phyloP scores from a whole-genome alignment of 2,797 vertebrate genomes.

The Macrochelys suwanniensis region DNA sequence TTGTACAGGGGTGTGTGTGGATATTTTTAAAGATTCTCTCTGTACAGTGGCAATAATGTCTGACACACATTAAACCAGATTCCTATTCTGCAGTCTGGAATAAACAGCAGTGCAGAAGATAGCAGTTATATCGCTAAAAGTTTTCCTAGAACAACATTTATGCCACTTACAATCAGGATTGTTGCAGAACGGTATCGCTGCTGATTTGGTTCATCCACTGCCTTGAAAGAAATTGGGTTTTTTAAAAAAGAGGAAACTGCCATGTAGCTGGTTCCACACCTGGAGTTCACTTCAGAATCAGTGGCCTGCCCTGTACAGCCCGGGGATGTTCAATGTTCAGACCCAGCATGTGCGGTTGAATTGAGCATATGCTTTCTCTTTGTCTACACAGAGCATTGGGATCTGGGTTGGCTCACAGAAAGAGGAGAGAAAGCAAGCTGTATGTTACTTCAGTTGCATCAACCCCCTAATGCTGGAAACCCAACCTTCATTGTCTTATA shows the following conservation, averaged over 20 bases:
- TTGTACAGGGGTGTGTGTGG: background rate
- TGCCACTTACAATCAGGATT: background rate
- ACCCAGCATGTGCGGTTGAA: background rate
- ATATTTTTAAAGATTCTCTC: conserved; percentile 37
- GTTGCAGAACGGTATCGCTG: background rate
- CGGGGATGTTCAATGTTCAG: rapidly evolving
- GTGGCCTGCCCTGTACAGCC: background rate
- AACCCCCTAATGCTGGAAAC: background rate
- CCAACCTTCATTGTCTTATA: background rate
- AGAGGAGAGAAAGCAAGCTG: background rate
- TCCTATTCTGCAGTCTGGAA: background rate
- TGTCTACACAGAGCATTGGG: background rate
- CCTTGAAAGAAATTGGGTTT: background rate
- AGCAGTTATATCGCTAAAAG: background rate
- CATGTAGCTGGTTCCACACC: background rate
- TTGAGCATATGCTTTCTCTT: no score
- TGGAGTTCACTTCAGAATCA: background rate
- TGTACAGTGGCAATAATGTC: background rate
- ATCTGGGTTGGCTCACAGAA: background rate
- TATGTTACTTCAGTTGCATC: background rate
- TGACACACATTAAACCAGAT: conserved; percentile 27
- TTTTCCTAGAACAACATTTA: rapidly evolving
- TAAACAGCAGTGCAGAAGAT: conserved; percentile 1
- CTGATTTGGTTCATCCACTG: background rate
- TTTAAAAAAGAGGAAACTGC: background rate